Base-by-base conservation (phyloP, 2,113 vertebrate genomes). In the Psophia crepitans region DNA sequence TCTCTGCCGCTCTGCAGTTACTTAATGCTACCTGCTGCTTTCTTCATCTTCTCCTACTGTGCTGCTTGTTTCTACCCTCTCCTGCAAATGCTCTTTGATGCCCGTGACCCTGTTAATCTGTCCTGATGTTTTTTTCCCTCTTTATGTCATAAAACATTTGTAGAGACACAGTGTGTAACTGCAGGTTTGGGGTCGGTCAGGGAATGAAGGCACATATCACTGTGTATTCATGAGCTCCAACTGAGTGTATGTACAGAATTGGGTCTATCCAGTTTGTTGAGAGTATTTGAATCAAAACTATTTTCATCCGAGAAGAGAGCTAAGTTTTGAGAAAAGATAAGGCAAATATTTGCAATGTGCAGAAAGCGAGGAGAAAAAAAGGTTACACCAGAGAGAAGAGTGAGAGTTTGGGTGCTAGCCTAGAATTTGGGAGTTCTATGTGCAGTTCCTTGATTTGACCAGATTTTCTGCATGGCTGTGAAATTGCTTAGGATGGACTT, bases 11-110 rank as follows among this genome's bases (percentile, higher is more conserved):
- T 95, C 81, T 82, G 96, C 84, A 71, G 74, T 87, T 82, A 39
- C 76, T 93, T 91, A 53, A 32, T 43, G 82, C 61, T 87, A 92
- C 94, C 82, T 96, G 85, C 91, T 90, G 73, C 91, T 96, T 97
- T 95, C 87, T 94, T 80, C 90, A 86, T 94, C 91, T 96, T 64
- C 90, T 79, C 56, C 82, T 41, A 41, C 89, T 3, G 15, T 17
- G 75, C 85, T 92, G 58, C 54, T 23, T 32, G 41, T 56, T 93
- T 76, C 88, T 74, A 2, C 68, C 89, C 79, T 57, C 49, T 77
- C 48, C 87, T 71, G 65, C 84, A 86, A 87, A 60, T 64, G 22
- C 32, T 56, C 88, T 82, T 94, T 30, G 63, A 92, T 90, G 51
- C 12, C 66, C 43, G 12, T 28, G 68, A 90, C 83, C 64, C 71